Evolutionary conservation across 2,113 vertebrate genomes (phyloP).

Genomic region (Atherinomorus stipes): DNA sequence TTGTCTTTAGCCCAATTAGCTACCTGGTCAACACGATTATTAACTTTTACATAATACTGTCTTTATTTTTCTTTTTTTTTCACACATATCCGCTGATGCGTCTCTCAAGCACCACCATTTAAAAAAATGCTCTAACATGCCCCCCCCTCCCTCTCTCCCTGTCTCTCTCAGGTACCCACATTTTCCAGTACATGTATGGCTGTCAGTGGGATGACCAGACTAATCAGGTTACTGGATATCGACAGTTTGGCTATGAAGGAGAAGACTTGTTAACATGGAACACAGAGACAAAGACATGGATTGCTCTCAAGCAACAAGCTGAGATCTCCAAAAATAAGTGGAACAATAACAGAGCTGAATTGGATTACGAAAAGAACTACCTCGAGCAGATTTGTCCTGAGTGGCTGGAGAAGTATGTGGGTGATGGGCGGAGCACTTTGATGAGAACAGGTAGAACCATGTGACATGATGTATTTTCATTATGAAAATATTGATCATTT

Average conservation of each 20-base stretch:
- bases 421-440: constrained; percentile 22
- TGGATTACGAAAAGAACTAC: fast-evolving
- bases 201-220: not conserved
- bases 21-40: too few species aligned
- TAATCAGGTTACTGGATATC: not conserved
- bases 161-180: not conserved
- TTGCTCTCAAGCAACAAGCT: fast-evolving
- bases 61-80: too few species aligned
- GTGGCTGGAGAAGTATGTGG: constrained; percentile 35
- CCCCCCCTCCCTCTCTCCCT: too few species aligned
- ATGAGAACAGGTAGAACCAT: constrained; percentile 36
- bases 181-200: not conserved
- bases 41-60: too few species aligned
- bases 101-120: too few species aligned
- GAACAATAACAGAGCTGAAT: constrained; percentile 3
- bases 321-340: constrained; percentile 3
- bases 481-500: too few species aligned
- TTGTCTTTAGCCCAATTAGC: too few species aligned
- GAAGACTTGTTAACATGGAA: not conserved
- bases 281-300: not conserved
- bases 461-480: too few species aligned
- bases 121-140: too few species aligned
- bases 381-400: not conserved
- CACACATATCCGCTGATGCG: too few species aligned
- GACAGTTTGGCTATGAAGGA: not conserved